Percentiles rank a stretch among this genome's conserved stretches.
These are phyloP conservation scores for Enteromius trimaculatus DNA, from an alignment of 2,797 vertebrate genomes.

Conservation along the genomic window DNA sequence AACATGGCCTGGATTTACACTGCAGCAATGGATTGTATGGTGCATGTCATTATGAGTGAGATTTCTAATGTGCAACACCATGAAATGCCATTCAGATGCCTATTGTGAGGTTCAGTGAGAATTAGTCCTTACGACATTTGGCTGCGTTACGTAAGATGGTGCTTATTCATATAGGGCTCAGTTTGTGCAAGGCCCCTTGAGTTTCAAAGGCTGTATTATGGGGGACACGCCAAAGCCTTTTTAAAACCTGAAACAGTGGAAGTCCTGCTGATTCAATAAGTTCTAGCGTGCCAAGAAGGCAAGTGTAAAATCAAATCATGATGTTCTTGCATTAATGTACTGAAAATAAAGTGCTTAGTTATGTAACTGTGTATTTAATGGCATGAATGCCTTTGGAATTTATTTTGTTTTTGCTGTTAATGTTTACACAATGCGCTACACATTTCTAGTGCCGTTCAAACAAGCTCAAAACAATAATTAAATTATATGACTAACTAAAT, in stretches of 20 bases:
- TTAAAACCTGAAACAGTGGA: constrained; percentile 74
- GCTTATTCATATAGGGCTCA: constrained; percentile 69
- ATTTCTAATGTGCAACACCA: constrained; percentile 67
- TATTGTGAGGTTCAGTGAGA: constrained; percentile 69
- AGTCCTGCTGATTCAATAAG: constrained; percentile 56
- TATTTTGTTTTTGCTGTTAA: not conserved
- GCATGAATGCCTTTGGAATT: not conserved
- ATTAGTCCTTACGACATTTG: constrained; percentile 66
- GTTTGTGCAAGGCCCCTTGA: constrained; percentile 63
- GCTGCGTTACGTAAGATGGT: constrained; percentile 72
- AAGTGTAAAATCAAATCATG: constrained; percentile 61
- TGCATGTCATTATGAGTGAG: constrained; percentile 57
- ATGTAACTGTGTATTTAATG: constrained; percentile 10
- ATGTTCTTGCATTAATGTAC: constrained; percentile 39
- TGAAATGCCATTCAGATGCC: constrained; percentile 62
- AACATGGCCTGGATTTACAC: constrained; percentile 1
- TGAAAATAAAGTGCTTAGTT: constrained; percentile 33
- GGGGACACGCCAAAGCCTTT: constrained; percentile 68
- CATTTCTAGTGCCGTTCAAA: not conserved
- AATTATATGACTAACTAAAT: too few relatives aligned
- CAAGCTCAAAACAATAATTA: not conserved
- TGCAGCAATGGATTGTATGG: not conserved
- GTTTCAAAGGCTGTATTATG: constrained; percentile 76
- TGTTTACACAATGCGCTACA: not conserved
- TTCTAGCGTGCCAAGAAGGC: constrained; percentile 53